Evolutionary conservation across 2,888 invertebrate genomes (phyloP), one percentile per base, ranked within the genome.

Genomic region (Hirtodrosophila alboralis): DNA sequence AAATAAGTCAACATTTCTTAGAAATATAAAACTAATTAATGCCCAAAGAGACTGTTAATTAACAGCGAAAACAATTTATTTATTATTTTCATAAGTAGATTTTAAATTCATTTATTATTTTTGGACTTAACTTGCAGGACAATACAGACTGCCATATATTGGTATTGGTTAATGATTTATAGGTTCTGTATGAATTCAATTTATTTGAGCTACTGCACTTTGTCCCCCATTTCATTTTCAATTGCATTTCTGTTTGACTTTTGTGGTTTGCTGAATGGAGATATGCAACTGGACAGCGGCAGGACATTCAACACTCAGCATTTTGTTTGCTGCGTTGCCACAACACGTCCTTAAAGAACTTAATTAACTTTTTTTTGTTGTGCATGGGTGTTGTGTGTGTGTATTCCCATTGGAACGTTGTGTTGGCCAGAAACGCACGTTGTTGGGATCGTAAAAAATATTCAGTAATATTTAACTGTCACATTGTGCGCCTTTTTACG

Each of bases 401-500:
- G 28, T 41, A 43, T 12, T 23, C 21, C 57, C 40, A 34, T 28
- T 57, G 41, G 34, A 21, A n/a, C n/a, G n/a, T n/a, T n/a, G n/a
- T n/a, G 38, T 18, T 38, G 52, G 31, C 26, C 41, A 48, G 31
- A 13, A 9, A 21, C 36, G 54, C 54, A 54, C 62, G 54, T 47
- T 49, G 44, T 12, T 10, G 10, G 44, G 23, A 18, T 57, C 65
- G 62, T 69, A 76, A 79, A 79, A 75, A 80, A 80, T 68, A 80
- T 58, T 38, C 67, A 45, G 49, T 75, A 63, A 84, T 77, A 80
- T 81, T 80, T 84, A 84, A 80, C 80, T 84, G 84, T 84, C 80
- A 66, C 72, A 83, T 53, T 72, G 61, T 64, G 62, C 62, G 80
- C 70, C 69, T 77, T 84, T 80, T 80, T 65, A 80, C 68, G 77